Evolutionary conservation across 2,797 vertebrate genomes (phyloP).

Genomic region (Oceanodroma leucorhoa): DNA sequence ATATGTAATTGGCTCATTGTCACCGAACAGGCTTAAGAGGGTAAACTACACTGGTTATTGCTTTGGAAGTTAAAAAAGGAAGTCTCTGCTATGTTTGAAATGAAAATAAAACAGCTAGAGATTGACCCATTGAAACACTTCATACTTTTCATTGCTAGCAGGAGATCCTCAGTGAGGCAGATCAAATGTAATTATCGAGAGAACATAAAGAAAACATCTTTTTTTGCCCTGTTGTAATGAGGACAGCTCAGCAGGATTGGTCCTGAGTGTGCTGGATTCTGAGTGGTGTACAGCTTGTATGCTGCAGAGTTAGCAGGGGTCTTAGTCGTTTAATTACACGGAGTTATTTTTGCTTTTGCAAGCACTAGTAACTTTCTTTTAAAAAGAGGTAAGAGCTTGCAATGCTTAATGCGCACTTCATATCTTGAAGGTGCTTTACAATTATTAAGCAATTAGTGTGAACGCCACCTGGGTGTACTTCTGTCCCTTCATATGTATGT

Average conservation of each 20-base stretch:
- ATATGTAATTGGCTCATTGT: not conserved
- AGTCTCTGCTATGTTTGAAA: constrained; percentile 7
- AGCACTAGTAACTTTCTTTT: not conserved
- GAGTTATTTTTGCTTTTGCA: constrained; percentile 20
- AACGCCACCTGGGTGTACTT: not conserved
- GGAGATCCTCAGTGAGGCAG: constrained; percentile 23
- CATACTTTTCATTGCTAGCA: constrained; percentile 2
- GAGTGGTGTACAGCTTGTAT: not conserved
- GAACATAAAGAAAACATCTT: constrained; percentile 28
- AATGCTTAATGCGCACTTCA: not conserved
- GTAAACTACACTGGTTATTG: not conserved
- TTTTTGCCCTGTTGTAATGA: constrained; percentile 44
- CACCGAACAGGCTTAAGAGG: not conserved
- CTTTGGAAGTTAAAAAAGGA: constrained; percentile 18
- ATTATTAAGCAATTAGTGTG: not conserved
- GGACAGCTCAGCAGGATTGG: constrained; percentile 29
- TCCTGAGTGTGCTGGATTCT: not conserved
- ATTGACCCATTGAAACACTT: constrained; percentile 13
- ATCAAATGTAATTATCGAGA: constrained; percentile 6
- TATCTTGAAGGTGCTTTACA: not conserved
- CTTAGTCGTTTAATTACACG: not conserved
- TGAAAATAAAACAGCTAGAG: constrained; percentile 45
- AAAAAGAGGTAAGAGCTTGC: not conserved
- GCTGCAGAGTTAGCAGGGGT: not conserved
- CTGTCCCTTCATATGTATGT: not conserved